phyloP scores from a whole-genome alignment of 2,797 vertebrate species.

The Siniperca undulata region DNA sequence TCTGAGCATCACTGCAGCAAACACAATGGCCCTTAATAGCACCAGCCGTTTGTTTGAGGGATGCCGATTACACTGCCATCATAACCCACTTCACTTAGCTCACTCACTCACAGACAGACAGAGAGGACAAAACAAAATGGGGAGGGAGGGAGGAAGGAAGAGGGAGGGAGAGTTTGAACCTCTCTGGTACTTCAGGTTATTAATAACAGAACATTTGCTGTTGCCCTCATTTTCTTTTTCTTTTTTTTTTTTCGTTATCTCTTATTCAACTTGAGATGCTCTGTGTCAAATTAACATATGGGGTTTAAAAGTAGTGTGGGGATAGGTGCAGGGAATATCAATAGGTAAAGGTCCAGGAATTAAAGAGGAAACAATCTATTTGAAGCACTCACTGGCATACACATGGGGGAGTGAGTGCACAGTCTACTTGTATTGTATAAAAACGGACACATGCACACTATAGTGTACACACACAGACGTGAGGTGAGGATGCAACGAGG shows the following conservation, averaged over 20 bases:
- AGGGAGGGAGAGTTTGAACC: slow-evolving; percentile 58
- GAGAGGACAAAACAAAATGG: slow-evolving; percentile 77
- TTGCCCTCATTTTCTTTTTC: slow-evolving; percentile 54
- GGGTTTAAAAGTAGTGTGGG: slow-evolving; percentile 78
- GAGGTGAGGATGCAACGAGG: slow-evolving; percentile 53
- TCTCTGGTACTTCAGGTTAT: slow-evolving; percentile 74
- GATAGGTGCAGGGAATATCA: slow-evolving; percentile 79
- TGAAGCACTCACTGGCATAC: slow-evolving; percentile 58
- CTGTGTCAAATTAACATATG: slow-evolving; percentile 86
- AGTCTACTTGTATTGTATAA: slow-evolving; percentile 37
- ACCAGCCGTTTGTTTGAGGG: slow-evolving; percentile 84
- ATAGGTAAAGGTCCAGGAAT: slow-evolving; percentile 72
- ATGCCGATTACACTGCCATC: slow-evolving; percentile 86
- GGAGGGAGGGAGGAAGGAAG: slow-evolving; percentile 46
- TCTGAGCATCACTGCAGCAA: slow-evolving; percentile 85
- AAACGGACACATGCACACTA: slow-evolving; percentile 53
- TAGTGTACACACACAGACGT: slow-evolving; percentile 22
- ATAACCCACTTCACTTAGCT: slow-evolving; percentile 85
- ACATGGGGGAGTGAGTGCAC: slow-evolving; percentile 41
- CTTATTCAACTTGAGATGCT: slow-evolving; percentile 81
- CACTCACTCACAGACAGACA: slow-evolving; percentile 78
- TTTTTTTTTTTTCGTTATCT: slow-evolving; percentile 51
- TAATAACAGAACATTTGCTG: slow-evolving; percentile 75
- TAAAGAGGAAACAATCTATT: slow-evolving; percentile 73
- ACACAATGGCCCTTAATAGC: slow-evolving; percentile 87